Evolutionary conservation across 2,113 vertebrate species (phyloP).

Genomic region (Telmatochromis brichardi): DNA sequence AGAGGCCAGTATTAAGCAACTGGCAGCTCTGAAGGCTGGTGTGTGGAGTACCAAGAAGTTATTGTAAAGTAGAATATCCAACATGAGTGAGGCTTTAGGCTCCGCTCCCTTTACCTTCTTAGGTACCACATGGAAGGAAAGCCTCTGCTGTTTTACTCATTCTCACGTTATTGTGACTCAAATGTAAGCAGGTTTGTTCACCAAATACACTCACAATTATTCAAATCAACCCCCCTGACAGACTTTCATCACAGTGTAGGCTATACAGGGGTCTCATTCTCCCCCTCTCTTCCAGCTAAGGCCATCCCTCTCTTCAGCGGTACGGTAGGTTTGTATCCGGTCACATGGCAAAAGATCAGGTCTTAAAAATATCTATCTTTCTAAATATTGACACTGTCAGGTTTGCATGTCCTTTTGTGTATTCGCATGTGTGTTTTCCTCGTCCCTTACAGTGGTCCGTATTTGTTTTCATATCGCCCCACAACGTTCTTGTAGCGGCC

Average conservation of each 20-base stretch:
- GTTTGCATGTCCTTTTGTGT: background rate
- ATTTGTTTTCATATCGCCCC: conserved; percentile 84
- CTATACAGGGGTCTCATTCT: background rate
- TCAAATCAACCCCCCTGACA: background rate
- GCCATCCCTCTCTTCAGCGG: background rate
- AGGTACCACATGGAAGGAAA: background rate
- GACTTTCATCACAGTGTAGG: background rate
- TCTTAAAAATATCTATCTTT: background rate
- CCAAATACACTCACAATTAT: background rate
- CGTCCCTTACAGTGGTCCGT: conserved; percentile 82
- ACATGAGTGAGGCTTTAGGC: background rate
- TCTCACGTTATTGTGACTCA: background rate
- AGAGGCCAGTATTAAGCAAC: background rate
- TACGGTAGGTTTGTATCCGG: background rate
- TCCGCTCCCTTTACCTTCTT: background rate
- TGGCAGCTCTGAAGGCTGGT: background rate
- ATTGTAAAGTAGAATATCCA: background rate
- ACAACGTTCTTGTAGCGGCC: conserved; percentile 82
- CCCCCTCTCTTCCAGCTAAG: background rate
- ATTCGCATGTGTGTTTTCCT: accelerated
- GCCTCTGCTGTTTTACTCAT: background rate
- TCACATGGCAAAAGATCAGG: background rate
- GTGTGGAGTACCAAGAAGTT: background rate
- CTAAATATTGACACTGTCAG: background rate
- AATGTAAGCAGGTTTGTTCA: background rate